phyloP scores from a whole-genome alignment of 2,888 invertebrate genomes.

The Lasioglossum morio region DNA sequence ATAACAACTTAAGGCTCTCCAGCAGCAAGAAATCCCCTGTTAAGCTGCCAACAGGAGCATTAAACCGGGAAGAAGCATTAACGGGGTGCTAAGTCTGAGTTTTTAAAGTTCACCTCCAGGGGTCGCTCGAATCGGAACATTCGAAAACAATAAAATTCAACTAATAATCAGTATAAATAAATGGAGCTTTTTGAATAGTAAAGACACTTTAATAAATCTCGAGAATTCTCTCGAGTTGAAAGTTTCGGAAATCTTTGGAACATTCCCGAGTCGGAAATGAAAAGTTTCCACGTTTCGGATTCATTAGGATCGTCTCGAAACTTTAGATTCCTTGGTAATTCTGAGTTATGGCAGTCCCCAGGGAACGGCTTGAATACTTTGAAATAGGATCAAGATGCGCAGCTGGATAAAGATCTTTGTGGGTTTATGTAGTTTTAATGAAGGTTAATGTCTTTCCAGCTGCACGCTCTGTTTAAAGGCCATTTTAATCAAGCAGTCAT shows the following conservation, averaged over 20 bases:
- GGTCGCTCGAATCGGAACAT: neutral
- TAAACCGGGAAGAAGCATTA: neutral
- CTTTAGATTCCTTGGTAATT: neutral
- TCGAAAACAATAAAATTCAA: neutral
- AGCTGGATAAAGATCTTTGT: neutral
- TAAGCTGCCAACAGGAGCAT: neutral
- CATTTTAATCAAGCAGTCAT: neutral
- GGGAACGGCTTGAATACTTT: neutral
- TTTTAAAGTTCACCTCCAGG: conserved; percentile 19
- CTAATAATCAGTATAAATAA: neutral
- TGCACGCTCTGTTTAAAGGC: neutral
- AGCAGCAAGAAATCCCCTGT: neutral
- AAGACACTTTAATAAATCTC: neutral
- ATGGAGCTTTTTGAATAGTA: neutral
- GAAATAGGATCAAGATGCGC: neutral
- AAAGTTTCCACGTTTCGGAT: neutral
- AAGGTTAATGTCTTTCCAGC: neutral
- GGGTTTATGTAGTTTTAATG: neutral
- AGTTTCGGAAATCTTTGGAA: neutral
- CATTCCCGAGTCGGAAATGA: too few species aligned
- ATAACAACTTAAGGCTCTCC: neutral
- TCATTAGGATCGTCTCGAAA: neutral
- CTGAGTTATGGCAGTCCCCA: neutral
- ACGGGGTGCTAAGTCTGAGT: neutral
- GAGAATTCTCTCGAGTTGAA: neutral